Conservation (phyloP, 2,113 vertebrate species). For the Microcebus griseorufus region DNA sequence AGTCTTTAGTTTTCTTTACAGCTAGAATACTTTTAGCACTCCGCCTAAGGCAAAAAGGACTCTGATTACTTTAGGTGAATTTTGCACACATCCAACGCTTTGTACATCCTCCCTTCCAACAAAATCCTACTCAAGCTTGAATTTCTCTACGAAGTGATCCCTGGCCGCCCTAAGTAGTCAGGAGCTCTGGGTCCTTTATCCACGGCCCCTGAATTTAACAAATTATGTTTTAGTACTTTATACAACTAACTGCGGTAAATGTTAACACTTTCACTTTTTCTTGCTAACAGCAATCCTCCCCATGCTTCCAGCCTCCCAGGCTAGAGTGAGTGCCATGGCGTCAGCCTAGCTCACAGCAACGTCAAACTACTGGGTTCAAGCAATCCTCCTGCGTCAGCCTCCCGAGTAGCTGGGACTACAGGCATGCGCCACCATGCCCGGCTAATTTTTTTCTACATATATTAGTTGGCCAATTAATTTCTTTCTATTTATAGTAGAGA, state of each 20-base stretch:
- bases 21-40: not conserved
- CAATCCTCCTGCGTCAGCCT: too few species aligned
- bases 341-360: too few species aligned
- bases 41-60: not conserved
- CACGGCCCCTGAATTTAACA: not conserved
- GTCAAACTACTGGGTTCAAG: too few species aligned
- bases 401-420: too few species aligned
- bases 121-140: not conserved
- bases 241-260: not conserved
- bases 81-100: not conserved
- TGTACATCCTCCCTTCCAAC: not conserved
- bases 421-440: too few species aligned
- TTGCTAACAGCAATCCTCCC: not conserved
- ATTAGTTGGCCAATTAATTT: too few species aligned
- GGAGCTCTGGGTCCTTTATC: not conserved
- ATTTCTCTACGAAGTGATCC: not conserved
- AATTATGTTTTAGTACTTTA: not conserved
- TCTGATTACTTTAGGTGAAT: not conserved
- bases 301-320: not conserved
- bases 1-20: not conserved
- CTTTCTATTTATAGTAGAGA: too few species aligned
- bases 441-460: too few species aligned
- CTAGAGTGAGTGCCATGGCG: too few species aligned
- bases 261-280: not conserved
- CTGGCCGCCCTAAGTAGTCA: not conserved